A percentile compares a stretch with the other conserved stretches of the same genome.
Evolutionary conservation across 2,888 invertebrate genomes (phyloP).

Genomic region (Ischnus inquisitorius): DNA sequence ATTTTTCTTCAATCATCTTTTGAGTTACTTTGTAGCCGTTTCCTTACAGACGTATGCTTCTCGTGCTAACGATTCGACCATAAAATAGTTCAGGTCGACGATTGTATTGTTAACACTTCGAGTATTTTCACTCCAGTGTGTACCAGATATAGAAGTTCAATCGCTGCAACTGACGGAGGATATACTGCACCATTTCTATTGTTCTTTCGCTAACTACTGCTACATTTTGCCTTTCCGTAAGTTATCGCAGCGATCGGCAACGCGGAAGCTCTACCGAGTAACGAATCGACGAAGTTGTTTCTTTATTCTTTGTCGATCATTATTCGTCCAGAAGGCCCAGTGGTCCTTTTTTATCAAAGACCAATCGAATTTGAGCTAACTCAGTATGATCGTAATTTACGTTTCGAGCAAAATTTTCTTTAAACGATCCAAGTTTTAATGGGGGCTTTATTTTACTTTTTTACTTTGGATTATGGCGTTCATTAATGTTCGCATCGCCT

Average conservation of each 20-base stretch:
- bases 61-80: background rate
- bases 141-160: constrained; percentile 16
- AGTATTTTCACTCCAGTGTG: background rate
- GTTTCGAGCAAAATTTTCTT: background rate
- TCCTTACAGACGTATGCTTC: background rate
- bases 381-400: background rate
- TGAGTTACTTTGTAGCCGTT: background rate
- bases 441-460: background rate
- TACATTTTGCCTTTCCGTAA: constrained; percentile 71
- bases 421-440: background rate
- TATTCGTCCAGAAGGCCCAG: background rate
- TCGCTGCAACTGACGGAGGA: constrained; percentile 74
- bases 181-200: constrained; percentile 73
- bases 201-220: constrained; percentile 71
- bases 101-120: background rate
- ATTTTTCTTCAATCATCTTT: background rate
- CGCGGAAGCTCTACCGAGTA: background rate
- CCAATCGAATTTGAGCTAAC: background rate
- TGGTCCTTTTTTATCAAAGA: background rate
- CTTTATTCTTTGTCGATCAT: background rate
- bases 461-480: background rate
- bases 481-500: constrained; percentile 2
- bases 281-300: background rate
- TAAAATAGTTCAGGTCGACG: background rate
- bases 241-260: constrained; percentile 71